These are phyloP conservation scores for Pterocles orientalis DNA, from an alignment of 2,113 vertebrate species.

Conservation along the genomic window DNA sequence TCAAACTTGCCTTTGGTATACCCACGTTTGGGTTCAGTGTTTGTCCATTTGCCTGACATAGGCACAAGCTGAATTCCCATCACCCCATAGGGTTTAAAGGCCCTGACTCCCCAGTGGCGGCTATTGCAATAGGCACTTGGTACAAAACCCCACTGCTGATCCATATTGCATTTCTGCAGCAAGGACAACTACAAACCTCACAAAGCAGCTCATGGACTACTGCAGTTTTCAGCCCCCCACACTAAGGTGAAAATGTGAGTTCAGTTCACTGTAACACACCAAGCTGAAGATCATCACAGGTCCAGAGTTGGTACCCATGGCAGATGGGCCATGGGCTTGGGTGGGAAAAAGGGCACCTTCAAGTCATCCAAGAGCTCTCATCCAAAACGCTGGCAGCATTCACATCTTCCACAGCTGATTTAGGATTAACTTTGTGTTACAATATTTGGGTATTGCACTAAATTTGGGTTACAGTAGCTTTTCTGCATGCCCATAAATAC, in stretches of 20 bases:
- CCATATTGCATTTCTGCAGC: not conserved
- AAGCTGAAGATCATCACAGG: not conserved
- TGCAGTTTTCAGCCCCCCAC: not conserved
- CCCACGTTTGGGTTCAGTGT: not conserved
- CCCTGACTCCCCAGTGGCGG: not conserved
- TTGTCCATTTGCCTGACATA: fast-evolving
- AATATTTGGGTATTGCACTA: not conserved
- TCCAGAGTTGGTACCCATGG: not conserved
- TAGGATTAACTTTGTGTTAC: not conserved
- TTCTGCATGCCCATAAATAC: not conserved
- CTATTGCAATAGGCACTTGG: fast-evolving
- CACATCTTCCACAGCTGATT: not conserved
- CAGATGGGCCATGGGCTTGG: not conserved
- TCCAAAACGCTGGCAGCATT: not conserved
- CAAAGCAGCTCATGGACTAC: not conserved
- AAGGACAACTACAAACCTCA: not conserved
- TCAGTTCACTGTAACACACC: not conserved
- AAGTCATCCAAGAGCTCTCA: not conserved
- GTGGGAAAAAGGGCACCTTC: not conserved
- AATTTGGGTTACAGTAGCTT: not conserved
- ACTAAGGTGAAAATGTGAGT: not conserved
- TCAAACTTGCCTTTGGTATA: not conserved
- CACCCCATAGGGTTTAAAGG: not conserved
- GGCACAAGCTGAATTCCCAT: not conserved
- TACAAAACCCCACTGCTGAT: not conserved